Base-by-base conservation (phyloP, 2,888 invertebrate genomes). In the Drosophila lutescens region DNA sequence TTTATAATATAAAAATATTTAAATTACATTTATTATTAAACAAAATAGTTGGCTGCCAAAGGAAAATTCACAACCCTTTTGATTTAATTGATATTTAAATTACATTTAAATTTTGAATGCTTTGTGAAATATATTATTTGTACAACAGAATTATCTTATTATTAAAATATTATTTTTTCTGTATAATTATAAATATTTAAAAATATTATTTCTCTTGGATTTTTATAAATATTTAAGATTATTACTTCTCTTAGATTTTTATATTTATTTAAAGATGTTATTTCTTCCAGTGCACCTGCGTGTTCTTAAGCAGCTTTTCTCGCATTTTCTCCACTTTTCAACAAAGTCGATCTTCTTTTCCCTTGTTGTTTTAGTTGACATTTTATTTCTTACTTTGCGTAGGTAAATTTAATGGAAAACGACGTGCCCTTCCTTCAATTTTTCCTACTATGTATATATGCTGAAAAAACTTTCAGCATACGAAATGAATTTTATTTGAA, bases 401-500 rank as follows among this genome's bases (percentile, higher is more conserved):
- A 69, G 79, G 88, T 70, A 85, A 85, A 89, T 85, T 89, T 85
- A 85, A 85, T 85, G 83, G 80, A 79, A 77, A 79, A 59, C 77
- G 85, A 84, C 89, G 77, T 84, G 89, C 38, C 44, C 40, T 4
- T 15, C 9, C 17, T n/a, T 6, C 12, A 13, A 8, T n/a, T 57
- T 26, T 26, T 0, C n/a, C 44, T 15, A 4, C 34, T 13, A 30
- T 30, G n/a, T n/a, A n/a, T n/a, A n/a, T n/a, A 20, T 49, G 17
- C 34, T 34, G 17, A 40, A 50, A 9, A 38, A 65, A 44, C 44
- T 68, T 54, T 46, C 9, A 7, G 55, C 72, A 75, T 78, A 66
- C 74, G 62, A 76, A 82, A 79, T 78, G 78, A 78, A 89, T 81
- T 89, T 89, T 84, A 89, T 89, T 79, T 79, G 80, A 78, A 89